phyloP scores from a whole-genome alignment of 2,113 vertebrate species.

The Telmatochromis sp. region DNA sequence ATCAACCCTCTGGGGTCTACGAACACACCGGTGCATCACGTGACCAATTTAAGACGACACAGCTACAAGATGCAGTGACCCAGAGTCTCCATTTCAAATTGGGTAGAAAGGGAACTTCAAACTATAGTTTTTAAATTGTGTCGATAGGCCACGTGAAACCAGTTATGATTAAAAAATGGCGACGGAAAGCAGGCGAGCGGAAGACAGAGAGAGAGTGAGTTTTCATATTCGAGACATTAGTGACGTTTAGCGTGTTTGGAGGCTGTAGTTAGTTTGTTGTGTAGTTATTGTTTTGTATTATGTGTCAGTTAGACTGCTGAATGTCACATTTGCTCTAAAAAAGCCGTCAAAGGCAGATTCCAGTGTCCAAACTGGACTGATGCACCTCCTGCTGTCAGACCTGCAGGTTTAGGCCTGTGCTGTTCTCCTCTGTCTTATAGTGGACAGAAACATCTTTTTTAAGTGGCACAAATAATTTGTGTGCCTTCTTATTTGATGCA shows the following conservation, averaged over 20 bases:
- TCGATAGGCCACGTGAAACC: fast-evolving
- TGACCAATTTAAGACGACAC: background rate
- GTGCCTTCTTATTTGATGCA: background rate
- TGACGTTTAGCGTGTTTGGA: fast-evolving
- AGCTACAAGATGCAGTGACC: background rate
- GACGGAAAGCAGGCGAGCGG: fast-evolving
- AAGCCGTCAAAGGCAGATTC: fast-evolving
- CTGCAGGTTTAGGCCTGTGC: background rate
- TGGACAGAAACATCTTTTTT: no score
- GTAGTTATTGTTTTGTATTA: fast-evolving
- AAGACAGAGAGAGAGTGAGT: background rate
- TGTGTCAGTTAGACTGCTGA: background rate
- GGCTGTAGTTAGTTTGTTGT: fast-evolving
- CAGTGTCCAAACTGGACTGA: fast-evolving
- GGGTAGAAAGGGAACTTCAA: background rate
- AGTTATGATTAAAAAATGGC: fast-evolving
- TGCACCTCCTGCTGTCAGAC: background rate
- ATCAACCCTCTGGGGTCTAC: background rate
- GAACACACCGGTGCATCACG: fast-evolving
- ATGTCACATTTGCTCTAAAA: fast-evolving
- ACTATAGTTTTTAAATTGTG: background rate
- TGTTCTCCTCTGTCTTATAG: fast-evolving
- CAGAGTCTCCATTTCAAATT: background rate
- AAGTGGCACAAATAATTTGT: fast-evolving
- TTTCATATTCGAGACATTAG: fast-evolving